Base-by-base conservation (phyloP, 2,888 invertebrate genomes). In the Morinoia aosen region DNA sequence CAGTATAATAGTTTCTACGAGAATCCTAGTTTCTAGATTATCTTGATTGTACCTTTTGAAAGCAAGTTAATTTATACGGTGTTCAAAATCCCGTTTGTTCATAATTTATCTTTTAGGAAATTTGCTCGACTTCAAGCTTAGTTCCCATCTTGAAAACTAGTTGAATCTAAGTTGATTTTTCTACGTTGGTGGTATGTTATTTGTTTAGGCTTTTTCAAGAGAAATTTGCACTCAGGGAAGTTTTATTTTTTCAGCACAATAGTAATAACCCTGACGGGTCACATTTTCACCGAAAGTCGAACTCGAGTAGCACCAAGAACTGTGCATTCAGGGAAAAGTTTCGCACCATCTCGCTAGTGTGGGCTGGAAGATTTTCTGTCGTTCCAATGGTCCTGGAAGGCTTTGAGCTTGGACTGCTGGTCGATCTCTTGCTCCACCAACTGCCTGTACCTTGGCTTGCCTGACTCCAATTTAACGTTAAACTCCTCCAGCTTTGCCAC, bases 401-500 rank as follows among this genome's bases (percentile, higher is more conserved):
- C 93, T 57, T 33, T 93, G 11, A 93, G 93, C 57, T 93, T 93
- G 11, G 93, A 93, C 93, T 93, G 93, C 11, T 93, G 19, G 5
- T 93, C 93, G 33, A 48, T n/a, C 12, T 93, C 93, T 33, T 93
- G 93, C 16, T 93, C 93, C 11, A 93, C 93, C 19, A 93, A 57
- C 58, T 56, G n/a, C 48, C 93, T 14, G 48, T 93, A 93, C 12
- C 93, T 56, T 16, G 93, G 93, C 48, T 93, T 93, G 11, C 93
- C 93, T 8, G 93, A 93, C n/a, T 57, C 57, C 56, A 93, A 33
- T 57, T 93, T 93, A 14, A 93, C 93, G 57, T 93, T 93, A 0
- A 93, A 58, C 33, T 93, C 93, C 48, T 93, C 93, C 93, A 93
- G 48, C 25, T 93, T 93, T 48, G 93, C 58, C 19, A 57, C 40